phyloP scores from a whole-genome alignment of 2,113 vertebrate genomes.

The Pogona vitticeps region DNA sequence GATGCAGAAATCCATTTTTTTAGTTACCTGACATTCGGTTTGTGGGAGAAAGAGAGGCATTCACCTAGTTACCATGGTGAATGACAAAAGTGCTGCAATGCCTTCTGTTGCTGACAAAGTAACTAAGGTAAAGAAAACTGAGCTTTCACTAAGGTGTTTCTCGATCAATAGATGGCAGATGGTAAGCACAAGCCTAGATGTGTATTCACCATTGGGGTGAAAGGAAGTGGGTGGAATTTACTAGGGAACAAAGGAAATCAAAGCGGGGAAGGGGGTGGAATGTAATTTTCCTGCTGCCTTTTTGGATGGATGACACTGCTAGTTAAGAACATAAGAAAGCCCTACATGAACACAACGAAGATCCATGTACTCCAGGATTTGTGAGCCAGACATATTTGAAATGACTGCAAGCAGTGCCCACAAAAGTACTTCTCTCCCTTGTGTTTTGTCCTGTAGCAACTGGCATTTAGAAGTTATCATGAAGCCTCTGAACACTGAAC shows the following conservation, averaged over 20 bases:
- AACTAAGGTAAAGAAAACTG: neutral
- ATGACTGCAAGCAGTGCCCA: neutral
- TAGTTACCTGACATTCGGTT: neutral
- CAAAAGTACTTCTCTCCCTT: neutral
- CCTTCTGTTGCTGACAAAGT: neutral
- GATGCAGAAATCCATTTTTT: neutral
- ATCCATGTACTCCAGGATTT: too few relatives aligned
- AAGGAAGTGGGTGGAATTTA: neutral
- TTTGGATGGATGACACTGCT: neutral
- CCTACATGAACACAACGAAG: neutral
- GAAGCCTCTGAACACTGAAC: too few relatives aligned
- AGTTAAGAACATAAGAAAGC: neutral
- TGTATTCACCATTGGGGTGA: neutral
- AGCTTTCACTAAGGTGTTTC: neutral
- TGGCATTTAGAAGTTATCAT: neutral
- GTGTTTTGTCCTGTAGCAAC: neutral
- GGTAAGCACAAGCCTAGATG: neutral
- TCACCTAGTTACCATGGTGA: constrained; percentile 16
- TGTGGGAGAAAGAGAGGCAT: neutral
- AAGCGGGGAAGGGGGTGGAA: neutral
- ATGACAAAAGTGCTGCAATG: neutral
- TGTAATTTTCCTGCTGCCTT: too few relatives aligned
- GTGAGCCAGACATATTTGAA: neutral
- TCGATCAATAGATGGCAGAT: neutral
- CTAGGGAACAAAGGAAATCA: neutral